Base-by-base conservation (phyloP, 2,888 invertebrate genomes). In the Bugula neritina region DNA sequence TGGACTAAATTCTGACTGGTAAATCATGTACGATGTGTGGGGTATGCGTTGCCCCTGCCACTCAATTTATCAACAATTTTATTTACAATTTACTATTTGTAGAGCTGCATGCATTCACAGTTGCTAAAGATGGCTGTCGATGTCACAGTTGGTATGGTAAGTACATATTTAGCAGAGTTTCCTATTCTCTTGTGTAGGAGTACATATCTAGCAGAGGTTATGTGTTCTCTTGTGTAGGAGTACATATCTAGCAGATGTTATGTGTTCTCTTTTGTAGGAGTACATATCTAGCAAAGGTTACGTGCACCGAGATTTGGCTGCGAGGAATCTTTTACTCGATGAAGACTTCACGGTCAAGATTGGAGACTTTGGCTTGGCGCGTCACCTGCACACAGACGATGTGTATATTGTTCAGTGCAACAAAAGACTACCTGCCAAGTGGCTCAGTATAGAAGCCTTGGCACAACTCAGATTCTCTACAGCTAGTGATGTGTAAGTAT, bases 371-470 rank as follows among this genome's bases (percentile, higher is more conserved):
- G 83, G 83, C 27, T 76, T 83, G 72, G 78, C 83, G 0, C 75
- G 83, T n/a, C 82, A 79, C 75, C 78, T 82, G 55, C 80, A 81
- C 73, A 75, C 80, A 72, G 79, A 81, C 73, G 78, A 78, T 35
- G 75, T 82, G 2, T 83, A 83, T 73, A 78, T 82, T 55, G 80
- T 80, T 72, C 73, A 78, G 52, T 78, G 77, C 63, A 81, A 82
- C 1, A 80, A 81, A 0, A 79, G 78, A 71, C 77, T 83, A 29
- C 83, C 83, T 0, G 74, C 83, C 27, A 81, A 82, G 73, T 83
- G 83, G 83, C 81, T 83, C 82, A 79, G 82, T 43, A 77, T 81
- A 23, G 83, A 83, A 71, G 77, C 82, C 72, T 81, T 83, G 71
- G 79, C 79, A 75, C 79, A 82, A 69, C 74, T 80, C 73, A 78